Conservation (phyloP, 2,113 vertebrate species). For the Synodontis membranacea region DNA sequence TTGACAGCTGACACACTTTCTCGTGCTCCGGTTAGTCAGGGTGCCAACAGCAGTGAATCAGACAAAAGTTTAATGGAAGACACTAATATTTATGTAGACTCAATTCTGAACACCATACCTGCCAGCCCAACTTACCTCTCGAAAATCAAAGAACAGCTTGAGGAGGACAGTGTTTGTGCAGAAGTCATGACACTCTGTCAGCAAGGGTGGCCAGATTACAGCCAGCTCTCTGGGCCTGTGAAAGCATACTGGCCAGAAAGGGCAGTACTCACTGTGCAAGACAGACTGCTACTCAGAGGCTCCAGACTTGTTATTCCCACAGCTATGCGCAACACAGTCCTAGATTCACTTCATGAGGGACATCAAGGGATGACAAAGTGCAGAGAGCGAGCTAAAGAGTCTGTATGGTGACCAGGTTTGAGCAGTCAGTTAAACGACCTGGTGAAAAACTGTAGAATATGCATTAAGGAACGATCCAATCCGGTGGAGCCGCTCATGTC, state of each 20-base stretch:
- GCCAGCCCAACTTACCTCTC: background rate
- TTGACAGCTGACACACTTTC: constrained; percentile 30
- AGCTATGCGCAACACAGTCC: background rate
- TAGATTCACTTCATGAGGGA: background rate
- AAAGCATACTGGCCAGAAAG: background rate
- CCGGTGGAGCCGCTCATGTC: background rate
- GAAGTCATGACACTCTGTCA: constrained; percentile 8
- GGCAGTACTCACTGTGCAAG: background rate
- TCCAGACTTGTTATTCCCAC: background rate
- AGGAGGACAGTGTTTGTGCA: constrained; percentile 18
- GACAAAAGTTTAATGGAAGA: constrained; percentile 26
- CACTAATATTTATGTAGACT: constrained; percentile 37
- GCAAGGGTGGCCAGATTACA: constrained; percentile 32
- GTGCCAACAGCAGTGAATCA: background rate
- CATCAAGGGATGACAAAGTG: background rate
- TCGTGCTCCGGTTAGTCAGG: background rate
- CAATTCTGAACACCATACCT: background rate
- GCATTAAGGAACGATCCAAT: background rate
- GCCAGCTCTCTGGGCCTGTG: background rate
- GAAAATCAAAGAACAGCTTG: constrained; percentile 12
- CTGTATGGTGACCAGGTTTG: background rate
- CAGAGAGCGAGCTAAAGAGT: background rate
- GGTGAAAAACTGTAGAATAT: background rate
- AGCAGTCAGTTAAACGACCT: background rate
- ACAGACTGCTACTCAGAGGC: background rate